Evolutionary conservation across 2,797 vertebrate genomes (phyloP).

Genomic region (Nannoperca obscura): DNA sequence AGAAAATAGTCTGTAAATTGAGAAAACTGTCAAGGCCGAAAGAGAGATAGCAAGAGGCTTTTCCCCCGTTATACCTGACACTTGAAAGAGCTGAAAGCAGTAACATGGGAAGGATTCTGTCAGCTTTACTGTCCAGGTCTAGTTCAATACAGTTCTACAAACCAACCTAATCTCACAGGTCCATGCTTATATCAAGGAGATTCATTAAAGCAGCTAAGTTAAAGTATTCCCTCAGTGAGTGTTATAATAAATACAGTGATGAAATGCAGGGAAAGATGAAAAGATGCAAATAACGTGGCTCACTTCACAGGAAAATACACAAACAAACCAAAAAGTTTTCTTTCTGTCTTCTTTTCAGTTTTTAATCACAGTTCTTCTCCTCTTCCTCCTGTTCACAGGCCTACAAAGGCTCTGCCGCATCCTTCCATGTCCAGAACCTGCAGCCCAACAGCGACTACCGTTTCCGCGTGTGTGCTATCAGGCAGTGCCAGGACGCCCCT

Average conservation of each 20-base stretch:
- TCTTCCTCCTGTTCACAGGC: constrained; percentile 78
- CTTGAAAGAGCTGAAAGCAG: neutral
- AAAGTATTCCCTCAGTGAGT: neutral
- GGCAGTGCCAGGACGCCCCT: constrained; percentile 93
- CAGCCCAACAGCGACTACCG: constrained; percentile 94
- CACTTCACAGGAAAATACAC: neutral
- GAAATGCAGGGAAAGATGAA: neutral
- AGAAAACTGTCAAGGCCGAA: neutral
- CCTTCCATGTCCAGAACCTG: constrained; percentile 90
- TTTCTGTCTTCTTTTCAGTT: neutral
- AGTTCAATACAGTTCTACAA: neutral
- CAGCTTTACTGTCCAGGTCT: neutral
- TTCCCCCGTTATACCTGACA: neutral
- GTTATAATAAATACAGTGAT: neutral
- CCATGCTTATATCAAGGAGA: neutral
- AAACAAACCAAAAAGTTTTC: neutral
- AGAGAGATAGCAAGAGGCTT: neutral
- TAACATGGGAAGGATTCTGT: neutral
- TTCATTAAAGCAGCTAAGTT: neutral
- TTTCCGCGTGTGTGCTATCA: constrained; percentile 93
- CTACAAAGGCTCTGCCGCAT: constrained; percentile 91
- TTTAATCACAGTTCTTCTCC: neutral
- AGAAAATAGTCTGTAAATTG: neutral
- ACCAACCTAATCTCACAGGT: neutral
- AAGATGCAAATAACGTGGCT: neutral